Evolutionary conservation across 1,140 invertebrate species (phyloP).

Genomic region (Dinoponera quadriceps): DNA sequence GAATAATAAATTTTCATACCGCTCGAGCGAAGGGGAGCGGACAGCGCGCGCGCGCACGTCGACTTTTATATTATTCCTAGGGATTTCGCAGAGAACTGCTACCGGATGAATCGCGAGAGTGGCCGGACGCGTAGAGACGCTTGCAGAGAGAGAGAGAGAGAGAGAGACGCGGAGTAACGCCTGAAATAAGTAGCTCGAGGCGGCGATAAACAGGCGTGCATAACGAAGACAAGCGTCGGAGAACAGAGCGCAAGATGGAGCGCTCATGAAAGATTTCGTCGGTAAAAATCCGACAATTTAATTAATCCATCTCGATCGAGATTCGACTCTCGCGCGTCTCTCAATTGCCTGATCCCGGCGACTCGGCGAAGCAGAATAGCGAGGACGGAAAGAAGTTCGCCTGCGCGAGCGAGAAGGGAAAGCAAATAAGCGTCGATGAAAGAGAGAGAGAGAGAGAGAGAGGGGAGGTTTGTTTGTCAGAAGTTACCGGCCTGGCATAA

Average conservation of each 20-base stretch:
- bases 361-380: not conserved
- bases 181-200: not conserved
- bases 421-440: constrained; percentile 21
- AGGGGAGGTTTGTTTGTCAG: constrained; percentile 42
- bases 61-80: too few relatives aligned
- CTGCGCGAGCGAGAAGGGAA: not conserved
- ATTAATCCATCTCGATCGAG: not conserved
- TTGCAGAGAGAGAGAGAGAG: too few relatives aligned
- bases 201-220: not conserved
- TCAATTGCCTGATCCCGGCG: not conserved
- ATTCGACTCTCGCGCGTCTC: not conserved
- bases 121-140: too few relatives aligned
- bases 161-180: too few relatives aligned
- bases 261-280: not conserved
- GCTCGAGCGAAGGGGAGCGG: too few relatives aligned
- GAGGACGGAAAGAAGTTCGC: not conserved
- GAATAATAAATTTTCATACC: too few relatives aligned
- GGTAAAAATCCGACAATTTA: too few relatives aligned
- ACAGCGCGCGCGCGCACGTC: too few relatives aligned
- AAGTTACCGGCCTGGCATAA: constrained; percentile 44
- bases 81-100: too few relatives aligned
- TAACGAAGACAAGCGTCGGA: not conserved
- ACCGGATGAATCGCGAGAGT: too few relatives aligned
- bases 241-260: not conserved
- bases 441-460: not conserved